Evolutionary conservation across 2,113 vertebrate species (phyloP), one percentile per base, ranked within the genome.

Genomic region (Elachura formosa): DNA sequence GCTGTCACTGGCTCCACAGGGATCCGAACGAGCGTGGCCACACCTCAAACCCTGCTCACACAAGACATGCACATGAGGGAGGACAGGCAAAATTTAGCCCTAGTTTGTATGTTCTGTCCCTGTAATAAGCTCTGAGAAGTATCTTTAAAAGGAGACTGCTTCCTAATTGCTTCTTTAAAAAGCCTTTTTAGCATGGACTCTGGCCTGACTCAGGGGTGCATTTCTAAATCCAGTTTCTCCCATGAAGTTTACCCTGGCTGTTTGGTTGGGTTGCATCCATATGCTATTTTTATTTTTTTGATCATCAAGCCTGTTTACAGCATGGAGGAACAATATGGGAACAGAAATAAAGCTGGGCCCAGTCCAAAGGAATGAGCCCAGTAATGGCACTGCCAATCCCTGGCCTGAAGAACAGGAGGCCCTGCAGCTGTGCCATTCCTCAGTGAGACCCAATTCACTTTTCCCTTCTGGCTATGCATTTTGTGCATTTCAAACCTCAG

Each of bases 261-360:
- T 81, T 87, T 34, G 23, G 56, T 56, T 81, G 88, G 79, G 68
- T 49, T 33, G 45, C 46, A 72, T 92, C 40, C 90, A 75, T 31
- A 22, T 14, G 40, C 94, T 94, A 87, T 93, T 96, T 93, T 90
- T 88, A 52, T 17, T 64, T 61, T 91, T 66, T 38, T 62, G 21
- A 64, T 92, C 95, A 86, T 24, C 67, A 25, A 46, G 88, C 28
- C 79, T 89, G 79, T 92, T 94, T 96, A 68, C 83, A 66, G 77
- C 52, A 28, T 1, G 36, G 51, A 89, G 83, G 78, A 86, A 91
- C 94, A 96, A 93, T 78, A 94, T 66, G 77, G 88, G 86, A 89
- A 88, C 85, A 96, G 94, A 93, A 96, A 88, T 89, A 92, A 84
- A 78, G 69, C 80, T 84, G 90, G 90, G 90, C 61, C 56, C 68